Base-by-base conservation (phyloP, 1,140 invertebrate species). In the Homalodisca vitripennis region DNA sequence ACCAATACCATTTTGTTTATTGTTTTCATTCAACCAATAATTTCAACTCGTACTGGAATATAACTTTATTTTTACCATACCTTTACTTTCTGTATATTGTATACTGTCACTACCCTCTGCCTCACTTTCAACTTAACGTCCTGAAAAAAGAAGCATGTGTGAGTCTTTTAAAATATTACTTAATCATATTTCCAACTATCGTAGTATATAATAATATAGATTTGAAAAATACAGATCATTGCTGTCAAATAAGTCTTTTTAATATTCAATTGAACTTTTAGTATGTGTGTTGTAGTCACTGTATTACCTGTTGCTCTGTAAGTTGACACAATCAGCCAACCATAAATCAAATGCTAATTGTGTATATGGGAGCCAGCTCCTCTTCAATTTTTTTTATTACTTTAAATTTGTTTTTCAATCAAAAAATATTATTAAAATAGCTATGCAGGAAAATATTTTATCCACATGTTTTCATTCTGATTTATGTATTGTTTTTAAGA, bases 41-140 rank as follows among this genome's bases (percentile, higher is more conserved):
- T 10, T 17, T 41, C 17, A 41, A 41, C 34, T 10, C 34, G 34
- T 41, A 41, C 6, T 41, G 34, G 34, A 17, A 17, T 41, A 17
- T 41, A 41, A 41, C 17, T 41, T 41, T 10, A 17, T 6, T 17
- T 41, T n/a, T n/a, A n/a, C 6, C 55, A 6, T 60, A 60, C 55
- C 55, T 60, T 60, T 27, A 60, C 27, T 24, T 24, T 60, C 24
- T 60, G 55, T 12, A 60, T 13, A 60, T 60, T 60, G 27, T 27
- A 26, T 26, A 60, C 29, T 26, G 55, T 29, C 13, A 60, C 55
- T 2, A 27, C n/a, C 24, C n/a, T 60, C 3, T 60, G 55, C 24
- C 29, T 26, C 24, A 60, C 55, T 22, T 3, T 27, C 27, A 60
- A 29, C n/a, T 60, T 60, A 29, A 60, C 55, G 24, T 60, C 55